Base-by-base conservation (phyloP, 2,113 vertebrate species). In the Leucopsar rothschildi region DNA sequence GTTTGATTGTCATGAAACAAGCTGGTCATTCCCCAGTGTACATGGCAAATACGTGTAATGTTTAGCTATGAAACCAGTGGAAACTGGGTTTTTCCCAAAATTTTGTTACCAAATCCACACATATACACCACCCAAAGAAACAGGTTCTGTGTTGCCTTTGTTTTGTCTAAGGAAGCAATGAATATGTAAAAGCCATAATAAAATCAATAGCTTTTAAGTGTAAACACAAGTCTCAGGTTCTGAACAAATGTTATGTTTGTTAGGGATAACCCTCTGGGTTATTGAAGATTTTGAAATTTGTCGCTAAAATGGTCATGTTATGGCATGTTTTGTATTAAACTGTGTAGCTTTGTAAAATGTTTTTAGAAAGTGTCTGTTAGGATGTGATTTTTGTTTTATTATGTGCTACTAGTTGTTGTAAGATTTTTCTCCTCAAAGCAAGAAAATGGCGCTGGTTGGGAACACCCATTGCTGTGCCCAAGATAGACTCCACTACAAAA, bases 351-450 rank as follows among this genome's bases (percentile, higher is more conserved):
- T 27, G 13, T 33, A 24, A 83, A 73, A 42, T 65, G 6, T 50
- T 82, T 84, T 53, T 14, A 65, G 52, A 56, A 90, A 63, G 7
- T 44, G 23, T 63, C 27, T 81, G 2, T 56, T 84, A 81, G 27
- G 47, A 56, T 82, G 33, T 85, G 13, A 21, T 64, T 77, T 80
- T 28, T 10, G 55, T 82, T 93, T 44, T 61, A 33, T 29, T 37
- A 42, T 79, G 44, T 92, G 21, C 31, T 93, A 25, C 25, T 57
- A 39, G 49, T 37, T 92, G 42, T 69, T 85, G 6, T 68, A 59
- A 86, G 42, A 19, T 45, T 91, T 97, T 94, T 91, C 82, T 95
- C 75, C 82, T 87, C 28, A 85, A 79, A 95, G 87, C 81, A 85
- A 76, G 29, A 80, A 69, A 87, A 64, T 95, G 60, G 22, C 5